A percentile compares a stretch with the other conserved stretches of the same genome.
Evolutionary conservation across 2,797 vertebrate species (phyloP).

Genomic region (Erpetoichthys calabaricus): DNA sequence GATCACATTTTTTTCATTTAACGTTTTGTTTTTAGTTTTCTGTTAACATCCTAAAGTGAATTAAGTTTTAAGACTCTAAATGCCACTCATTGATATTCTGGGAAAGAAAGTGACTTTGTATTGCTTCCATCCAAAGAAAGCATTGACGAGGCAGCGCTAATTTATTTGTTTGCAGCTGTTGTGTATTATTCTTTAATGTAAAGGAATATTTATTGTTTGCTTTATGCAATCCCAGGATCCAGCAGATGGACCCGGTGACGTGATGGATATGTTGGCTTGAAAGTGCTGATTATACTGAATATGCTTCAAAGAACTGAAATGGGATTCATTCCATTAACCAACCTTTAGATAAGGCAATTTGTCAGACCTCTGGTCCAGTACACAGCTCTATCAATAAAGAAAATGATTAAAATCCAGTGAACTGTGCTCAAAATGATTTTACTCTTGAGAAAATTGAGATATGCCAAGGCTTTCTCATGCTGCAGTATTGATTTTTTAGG

Average conservation of each 20-base stretch:
- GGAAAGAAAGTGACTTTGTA: no score
- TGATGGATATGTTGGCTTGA: constrained; percentile 17
- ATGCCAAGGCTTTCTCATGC: constrained; percentile 2
- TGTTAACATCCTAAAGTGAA: no score
- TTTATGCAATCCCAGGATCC: not conserved
- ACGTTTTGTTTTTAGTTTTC: no score
- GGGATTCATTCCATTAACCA: constrained; percentile 21
- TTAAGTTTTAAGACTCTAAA: no score
- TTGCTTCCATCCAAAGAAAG: no score
- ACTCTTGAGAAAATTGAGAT: constrained; percentile 11
- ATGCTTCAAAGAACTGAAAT: constrained; percentile 14
- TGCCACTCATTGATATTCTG: no score
- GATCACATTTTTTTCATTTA: no score
- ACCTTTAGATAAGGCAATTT: constrained; percentile 13
- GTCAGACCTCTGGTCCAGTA: constrained; percentile 16
- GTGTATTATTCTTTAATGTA: not conserved
- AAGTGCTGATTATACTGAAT: constrained; percentile 16
- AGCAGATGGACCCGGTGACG: constrained; percentile 5
- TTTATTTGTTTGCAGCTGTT: no score
- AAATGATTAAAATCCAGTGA: constrained; percentile 27
- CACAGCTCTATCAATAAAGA: constrained; percentile 15
- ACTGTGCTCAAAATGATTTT: constrained; percentile 25
- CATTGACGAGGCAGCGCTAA: no score
- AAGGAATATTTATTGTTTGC: not conserved
- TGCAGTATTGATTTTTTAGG: constrained; percentile 1